phyloP scores from a whole-genome alignment of 1,140 invertebrate species.

The Conus betulinus region DNA sequence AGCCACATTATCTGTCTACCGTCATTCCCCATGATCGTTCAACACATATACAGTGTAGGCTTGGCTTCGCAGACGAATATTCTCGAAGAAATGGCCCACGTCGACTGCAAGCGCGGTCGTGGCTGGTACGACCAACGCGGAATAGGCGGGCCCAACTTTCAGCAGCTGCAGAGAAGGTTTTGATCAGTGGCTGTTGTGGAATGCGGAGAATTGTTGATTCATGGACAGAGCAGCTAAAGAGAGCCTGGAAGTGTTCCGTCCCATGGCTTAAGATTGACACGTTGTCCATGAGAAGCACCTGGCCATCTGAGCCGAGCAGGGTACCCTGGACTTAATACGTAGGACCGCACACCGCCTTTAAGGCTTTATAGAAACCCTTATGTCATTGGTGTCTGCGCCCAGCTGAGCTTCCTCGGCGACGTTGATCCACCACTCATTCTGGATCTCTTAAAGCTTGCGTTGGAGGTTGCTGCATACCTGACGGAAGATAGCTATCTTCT shows the following conservation, averaged over 20 bases:
- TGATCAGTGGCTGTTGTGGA: background rate
- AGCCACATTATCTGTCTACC: too few relatives aligned
- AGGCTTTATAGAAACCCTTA: background rate
- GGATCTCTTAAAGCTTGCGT: too few relatives aligned
- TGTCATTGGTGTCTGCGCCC: background rate
- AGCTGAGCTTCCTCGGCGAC: background rate
- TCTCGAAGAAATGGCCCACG: too few relatives aligned
- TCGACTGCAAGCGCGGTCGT: too few relatives aligned
- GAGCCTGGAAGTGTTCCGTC: background rate
- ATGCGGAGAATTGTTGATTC: background rate
- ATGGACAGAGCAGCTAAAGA: background rate
- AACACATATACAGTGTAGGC: too few relatives aligned
- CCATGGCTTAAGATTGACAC: background rate
- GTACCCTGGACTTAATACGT: background rate
- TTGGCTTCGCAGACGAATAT: too few relatives aligned
- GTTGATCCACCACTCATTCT: too few relatives aligned
- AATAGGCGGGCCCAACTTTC: background rate
- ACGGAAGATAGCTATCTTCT: background rate
- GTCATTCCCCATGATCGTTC: too few relatives aligned
- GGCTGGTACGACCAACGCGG: too few relatives aligned
- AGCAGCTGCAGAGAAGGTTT: background rate
- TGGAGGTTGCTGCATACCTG: background rate
- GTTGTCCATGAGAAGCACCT: background rate
- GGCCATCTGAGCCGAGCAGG: background rate
- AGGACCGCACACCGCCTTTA: background rate